These are phyloP conservation scores for Lycopodina hypogea DNA, from an alignment of 37 sponge, comb jelly and placozoan genomes.

Conservation along the genomic window DNA sequence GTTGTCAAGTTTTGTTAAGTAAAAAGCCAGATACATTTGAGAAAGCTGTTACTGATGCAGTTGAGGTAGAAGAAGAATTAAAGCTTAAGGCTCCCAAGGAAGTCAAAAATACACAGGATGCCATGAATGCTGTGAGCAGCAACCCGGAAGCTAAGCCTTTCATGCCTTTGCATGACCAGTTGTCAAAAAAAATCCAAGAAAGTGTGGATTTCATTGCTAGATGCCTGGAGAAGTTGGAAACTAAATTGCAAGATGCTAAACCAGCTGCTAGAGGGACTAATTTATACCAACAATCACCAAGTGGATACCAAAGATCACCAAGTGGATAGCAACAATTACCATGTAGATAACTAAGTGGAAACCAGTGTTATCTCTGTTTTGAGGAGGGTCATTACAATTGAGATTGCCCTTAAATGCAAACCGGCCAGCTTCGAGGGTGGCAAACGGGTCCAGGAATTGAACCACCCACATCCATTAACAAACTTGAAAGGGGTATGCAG, in stretches of 20 bases:
- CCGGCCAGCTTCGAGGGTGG: constrained; percentile 13
- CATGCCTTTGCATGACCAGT: too few relatives aligned
- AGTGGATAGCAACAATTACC: too few relatives aligned
- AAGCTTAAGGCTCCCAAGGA: background rate
- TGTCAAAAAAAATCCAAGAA: too few relatives aligned
- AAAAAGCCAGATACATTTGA: constrained; percentile 19
- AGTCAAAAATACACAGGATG: background rate
- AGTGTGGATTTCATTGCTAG: too few relatives aligned
- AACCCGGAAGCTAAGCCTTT: too few relatives aligned
- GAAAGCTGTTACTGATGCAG: constrained; percentile 28
- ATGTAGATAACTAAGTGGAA: too few relatives aligned
- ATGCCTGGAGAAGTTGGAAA: constrained; percentile 8
- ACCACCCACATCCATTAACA: background rate
- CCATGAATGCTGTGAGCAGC: background rate
- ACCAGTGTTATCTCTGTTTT: background rate
- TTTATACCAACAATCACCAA: too few relatives aligned
- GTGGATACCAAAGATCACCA: too few relatives aligned
- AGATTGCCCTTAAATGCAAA: constrained; percentile 6
- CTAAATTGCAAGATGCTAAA: background rate
- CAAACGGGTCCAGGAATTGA: constrained; percentile 6
- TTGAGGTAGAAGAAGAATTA: constrained; percentile 21
- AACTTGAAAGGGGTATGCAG: too few relatives aligned
- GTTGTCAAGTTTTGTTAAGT: background rate
- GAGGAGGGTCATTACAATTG: background rate
- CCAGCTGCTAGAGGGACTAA: background rate